phyloP scores from a whole-genome alignment of 2,113 vertebrate genomes.

The Nerophis ophidion region DNA sequence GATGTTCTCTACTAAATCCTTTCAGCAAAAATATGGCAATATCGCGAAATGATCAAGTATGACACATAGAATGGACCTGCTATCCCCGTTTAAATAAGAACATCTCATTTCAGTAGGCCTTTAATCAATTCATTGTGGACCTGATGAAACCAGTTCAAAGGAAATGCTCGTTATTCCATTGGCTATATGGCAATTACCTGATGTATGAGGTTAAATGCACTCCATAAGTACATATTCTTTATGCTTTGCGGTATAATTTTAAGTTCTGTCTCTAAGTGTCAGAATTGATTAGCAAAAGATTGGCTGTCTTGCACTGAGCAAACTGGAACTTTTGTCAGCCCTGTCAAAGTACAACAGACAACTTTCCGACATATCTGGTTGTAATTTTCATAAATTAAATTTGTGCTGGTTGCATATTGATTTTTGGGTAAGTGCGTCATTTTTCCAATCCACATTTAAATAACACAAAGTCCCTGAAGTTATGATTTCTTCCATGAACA shows the following conservation, averaged over 20 bases:
- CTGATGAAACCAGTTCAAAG: background rate
- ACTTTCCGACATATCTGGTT: constrained; percentile 9
- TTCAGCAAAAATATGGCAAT: no score
- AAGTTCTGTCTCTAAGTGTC: background rate
- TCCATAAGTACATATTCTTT: no score
- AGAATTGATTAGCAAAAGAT: background rate
- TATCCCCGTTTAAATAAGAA: no score
- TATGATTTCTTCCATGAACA: constrained; percentile 41
- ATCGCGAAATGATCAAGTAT: no score
- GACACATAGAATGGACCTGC: no score
- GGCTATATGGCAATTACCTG: background rate
- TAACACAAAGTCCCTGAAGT: constrained; percentile 42
- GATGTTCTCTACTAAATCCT: no score
- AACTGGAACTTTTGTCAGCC: constrained; percentile 5
- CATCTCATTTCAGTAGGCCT: no score
- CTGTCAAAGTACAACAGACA: constrained; percentile 26
- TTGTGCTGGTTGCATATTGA: constrained; percentile 35
- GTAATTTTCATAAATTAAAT: constrained; percentile 28
- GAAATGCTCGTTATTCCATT: background rate
- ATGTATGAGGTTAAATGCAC: background rate
- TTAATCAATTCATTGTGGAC: no score
- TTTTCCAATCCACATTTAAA: constrained; percentile 40
- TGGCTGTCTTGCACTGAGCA: background rate
- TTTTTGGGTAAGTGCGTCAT: constrained; percentile 40
- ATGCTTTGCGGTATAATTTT: background rate